Conservation (phyloP, 2,113 vertebrate genomes). For the Dunckerocampus dactyliophorus region DNA sequence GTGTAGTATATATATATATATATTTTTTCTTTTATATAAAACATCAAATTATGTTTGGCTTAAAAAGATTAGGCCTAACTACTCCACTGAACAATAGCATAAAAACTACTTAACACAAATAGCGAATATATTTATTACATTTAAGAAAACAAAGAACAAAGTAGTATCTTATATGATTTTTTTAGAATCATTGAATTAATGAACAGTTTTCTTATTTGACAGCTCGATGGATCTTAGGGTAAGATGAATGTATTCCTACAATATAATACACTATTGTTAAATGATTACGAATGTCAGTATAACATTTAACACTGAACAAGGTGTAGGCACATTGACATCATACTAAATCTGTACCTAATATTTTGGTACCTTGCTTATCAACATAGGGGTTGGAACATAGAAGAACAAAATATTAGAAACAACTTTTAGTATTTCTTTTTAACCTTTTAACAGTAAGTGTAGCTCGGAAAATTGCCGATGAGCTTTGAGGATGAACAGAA, state of each 20-base stretch:
- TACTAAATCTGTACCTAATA: not conserved
- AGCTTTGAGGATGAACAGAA: not conserved
- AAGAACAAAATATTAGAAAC: no score
- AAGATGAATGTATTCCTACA: not conserved
- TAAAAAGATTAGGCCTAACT: no score
- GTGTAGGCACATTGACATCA: not conserved
- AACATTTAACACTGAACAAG: no score
- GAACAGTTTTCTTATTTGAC: not conserved
- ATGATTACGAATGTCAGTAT: not conserved
- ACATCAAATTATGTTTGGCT: no score
- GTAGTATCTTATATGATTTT: not conserved
- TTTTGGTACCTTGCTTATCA: not conserved
- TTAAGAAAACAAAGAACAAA: not conserved
- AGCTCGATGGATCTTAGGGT: not conserved
- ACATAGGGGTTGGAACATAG: no score
- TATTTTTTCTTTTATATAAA: no score
- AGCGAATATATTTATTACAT: not conserved
- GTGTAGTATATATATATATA: no score
- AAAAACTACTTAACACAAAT: not conserved
- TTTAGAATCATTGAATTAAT: no score
- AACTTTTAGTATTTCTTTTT: no score
- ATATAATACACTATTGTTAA: not conserved
- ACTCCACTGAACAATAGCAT: no score
- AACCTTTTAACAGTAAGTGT: not conserved
- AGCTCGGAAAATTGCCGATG: not conserved